phyloP scores from a whole-genome alignment of 2,797 vertebrate genomes.

The Alcedo atthis region DNA sequence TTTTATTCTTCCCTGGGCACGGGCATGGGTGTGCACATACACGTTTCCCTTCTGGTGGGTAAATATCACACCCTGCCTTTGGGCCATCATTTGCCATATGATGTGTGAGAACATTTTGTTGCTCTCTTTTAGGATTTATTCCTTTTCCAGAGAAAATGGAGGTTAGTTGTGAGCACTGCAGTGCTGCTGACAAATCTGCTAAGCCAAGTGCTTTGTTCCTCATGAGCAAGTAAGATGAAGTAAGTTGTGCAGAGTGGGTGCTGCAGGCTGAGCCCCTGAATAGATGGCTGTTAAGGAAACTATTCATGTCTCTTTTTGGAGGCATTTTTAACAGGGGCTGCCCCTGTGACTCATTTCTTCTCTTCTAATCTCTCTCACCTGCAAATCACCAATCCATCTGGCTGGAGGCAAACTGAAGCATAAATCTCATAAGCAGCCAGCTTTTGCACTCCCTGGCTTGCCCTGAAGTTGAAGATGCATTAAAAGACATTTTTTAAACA shows the following conservation, averaged over 20 bases:
- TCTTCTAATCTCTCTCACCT: conserved; percentile 29
- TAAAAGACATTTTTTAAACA: background rate
- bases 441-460: background rate
- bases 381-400: conserved; percentile 15
- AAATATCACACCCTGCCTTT: conserved; percentile 36
- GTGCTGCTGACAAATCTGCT: conserved; percentile 4
- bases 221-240: conserved; percentile 31
- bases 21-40: background rate
- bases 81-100: conserved; percentile 41
- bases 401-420: background rate
- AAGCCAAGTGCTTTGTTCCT: conserved; percentile 30
- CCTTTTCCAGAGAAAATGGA: conserved; percentile 9
- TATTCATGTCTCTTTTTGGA: conserved; percentile 13
- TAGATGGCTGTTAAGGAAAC: background rate
- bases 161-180: background rate
- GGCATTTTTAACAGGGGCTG: background rate
- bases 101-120: conserved; percentile 56
- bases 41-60: background rate
- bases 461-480: background rate
- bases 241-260: background rate
- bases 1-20: background rate
- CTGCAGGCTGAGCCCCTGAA: conserved; percentile 1
- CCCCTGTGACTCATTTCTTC: conserved; percentile 33
- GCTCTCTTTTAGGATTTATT: conserved; percentile 55
- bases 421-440: background rate